phyloP scores from a whole-genome alignment of 2,797 vertebrate species.

The Thamnophis elegans region DNA sequence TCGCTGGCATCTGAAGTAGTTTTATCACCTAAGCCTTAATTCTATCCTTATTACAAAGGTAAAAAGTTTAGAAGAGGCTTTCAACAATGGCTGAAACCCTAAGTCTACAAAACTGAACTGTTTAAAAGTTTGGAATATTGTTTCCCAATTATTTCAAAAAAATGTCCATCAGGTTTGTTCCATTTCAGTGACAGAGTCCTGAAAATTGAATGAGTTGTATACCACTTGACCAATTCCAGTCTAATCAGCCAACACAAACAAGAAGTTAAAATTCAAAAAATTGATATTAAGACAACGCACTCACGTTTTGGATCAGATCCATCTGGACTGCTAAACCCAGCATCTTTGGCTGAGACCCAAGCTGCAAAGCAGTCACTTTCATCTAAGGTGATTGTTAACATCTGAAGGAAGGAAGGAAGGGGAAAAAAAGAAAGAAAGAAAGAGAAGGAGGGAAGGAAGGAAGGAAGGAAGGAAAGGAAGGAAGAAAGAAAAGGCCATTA shows the following conservation, averaged over 20 bases:
- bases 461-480: not conserved
- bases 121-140: not conserved
- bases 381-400: slow-evolving; percentile 97
- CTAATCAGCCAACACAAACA: not conserved
- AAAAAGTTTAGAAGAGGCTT: not conserved
- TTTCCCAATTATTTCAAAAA: not conserved
- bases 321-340: slow-evolving; percentile 94
- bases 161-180: not conserved
- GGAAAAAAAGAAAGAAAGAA: not conserved
- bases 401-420: slow-evolving; percentile 69
- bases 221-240: not conserved
- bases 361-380: slow-evolving; percentile 98
- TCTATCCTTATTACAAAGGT: not conserved
- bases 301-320: slow-evolving; percentile 97
- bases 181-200: not conserved
- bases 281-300: slow-evolving; percentile 41
- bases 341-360: slow-evolving; percentile 98
- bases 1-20: not conserved
- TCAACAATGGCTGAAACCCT: not conserved
- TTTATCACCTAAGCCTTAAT: not conserved
- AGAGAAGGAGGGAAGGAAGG: not conserved
- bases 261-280: not conserved
- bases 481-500: slow-evolving; percentile 5
- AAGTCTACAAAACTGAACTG: not conserved
- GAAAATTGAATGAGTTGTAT: not conserved